phyloP scores from a whole-genome alignment of 2,888 invertebrate species.

The Temnothorax rugatulus region DNA sequence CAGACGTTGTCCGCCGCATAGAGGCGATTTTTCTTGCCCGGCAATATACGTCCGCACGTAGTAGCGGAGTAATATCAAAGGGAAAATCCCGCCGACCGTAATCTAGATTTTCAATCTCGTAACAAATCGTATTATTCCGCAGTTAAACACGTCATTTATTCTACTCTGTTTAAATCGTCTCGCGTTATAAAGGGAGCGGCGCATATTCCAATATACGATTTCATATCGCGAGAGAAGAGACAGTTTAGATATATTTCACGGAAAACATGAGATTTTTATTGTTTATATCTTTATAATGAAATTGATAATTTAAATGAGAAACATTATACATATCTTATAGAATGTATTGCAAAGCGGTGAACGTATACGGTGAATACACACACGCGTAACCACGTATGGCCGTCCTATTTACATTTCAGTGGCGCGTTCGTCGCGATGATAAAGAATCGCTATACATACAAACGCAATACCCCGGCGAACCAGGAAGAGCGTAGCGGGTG shows the following conservation, averaged over 20 bases:
- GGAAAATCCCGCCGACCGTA: slow-evolving; percentile 32
- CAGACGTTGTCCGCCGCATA: slow-evolving; percentile 50
- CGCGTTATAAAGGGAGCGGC: slow-evolving; percentile 5
- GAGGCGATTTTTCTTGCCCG: slow-evolving; percentile 46
- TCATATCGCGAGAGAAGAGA: not conserved
- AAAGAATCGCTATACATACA: slow-evolving; percentile 40
- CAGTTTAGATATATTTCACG: not conserved
- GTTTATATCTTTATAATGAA: slow-evolving; percentile 17
- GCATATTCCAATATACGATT: not conserved
- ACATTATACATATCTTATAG: not conserved
- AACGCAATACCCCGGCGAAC: slow-evolving; percentile 28
- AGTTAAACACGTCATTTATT: slow-evolving; percentile 51
- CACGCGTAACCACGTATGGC: not conserved
- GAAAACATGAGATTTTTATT: not conserved
- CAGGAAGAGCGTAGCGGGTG: not conserved
- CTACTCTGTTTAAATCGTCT: slow-evolving; percentile 21
- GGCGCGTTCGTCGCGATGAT: slow-evolving; percentile 16
- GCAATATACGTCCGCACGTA: slow-evolving; percentile 45
- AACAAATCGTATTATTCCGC: slow-evolving; percentile 40
- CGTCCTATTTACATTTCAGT: slow-evolving; percentile 41
- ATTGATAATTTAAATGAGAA: slow-evolving; percentile 9
- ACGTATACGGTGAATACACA: not conserved
- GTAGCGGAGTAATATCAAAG: slow-evolving; percentile 46
- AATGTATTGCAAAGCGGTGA: slow-evolving; percentile 4
- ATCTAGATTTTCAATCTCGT: slow-evolving; percentile 52